Conservation (phyloP, 2,113 vertebrate genomes). For the Dipodomys ordii region DNA sequence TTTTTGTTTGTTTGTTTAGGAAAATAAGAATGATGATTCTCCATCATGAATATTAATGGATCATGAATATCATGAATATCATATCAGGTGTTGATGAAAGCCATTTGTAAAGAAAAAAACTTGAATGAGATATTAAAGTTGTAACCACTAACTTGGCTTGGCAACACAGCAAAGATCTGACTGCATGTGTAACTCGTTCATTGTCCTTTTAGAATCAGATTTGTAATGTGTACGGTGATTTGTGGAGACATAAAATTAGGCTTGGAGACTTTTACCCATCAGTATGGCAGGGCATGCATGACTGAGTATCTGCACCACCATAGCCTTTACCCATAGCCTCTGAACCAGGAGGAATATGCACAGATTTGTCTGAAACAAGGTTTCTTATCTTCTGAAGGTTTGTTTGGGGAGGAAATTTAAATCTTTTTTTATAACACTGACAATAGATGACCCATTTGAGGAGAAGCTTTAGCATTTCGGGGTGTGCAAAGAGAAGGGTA, state of each 20-base stretch:
- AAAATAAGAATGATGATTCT: conserved; percentile 7
- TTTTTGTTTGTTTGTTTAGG: not conserved
- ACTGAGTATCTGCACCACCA: not conserved
- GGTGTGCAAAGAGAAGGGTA: not conserved
- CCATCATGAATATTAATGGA: not conserved
- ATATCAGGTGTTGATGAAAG: not conserved
- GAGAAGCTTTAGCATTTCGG: conserved; percentile 55
- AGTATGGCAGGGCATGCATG: not conserved
- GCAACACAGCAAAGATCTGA: conserved; percentile 67
- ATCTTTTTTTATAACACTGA: conserved; percentile 46
- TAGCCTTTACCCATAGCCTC: not conserved
- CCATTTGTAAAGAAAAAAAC: conserved; percentile 59
- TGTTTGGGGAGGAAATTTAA: conserved; percentile 63
- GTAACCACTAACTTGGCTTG: conserved; percentile 67
- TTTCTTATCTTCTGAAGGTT: not conserved
- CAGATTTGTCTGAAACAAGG: conserved; percentile 3
- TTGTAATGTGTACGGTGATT: conserved; percentile 69
- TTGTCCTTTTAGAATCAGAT: conserved; percentile 70
- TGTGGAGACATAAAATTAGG: conserved; percentile 59
- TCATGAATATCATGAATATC: not conserved
- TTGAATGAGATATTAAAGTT: conserved; percentile 72
- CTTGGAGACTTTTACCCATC: conserved; percentile 69
- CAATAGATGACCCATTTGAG: conserved; percentile 58
- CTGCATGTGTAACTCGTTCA: conserved; percentile 71
- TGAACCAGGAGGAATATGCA: not conserved